Percentiles rank a stretch among this genome's conserved stretches.
These are phyloP conservation scores for Phengaris arion DNA, from an alignment of 2,888 invertebrate species.

Conservation along the genomic window DNA sequence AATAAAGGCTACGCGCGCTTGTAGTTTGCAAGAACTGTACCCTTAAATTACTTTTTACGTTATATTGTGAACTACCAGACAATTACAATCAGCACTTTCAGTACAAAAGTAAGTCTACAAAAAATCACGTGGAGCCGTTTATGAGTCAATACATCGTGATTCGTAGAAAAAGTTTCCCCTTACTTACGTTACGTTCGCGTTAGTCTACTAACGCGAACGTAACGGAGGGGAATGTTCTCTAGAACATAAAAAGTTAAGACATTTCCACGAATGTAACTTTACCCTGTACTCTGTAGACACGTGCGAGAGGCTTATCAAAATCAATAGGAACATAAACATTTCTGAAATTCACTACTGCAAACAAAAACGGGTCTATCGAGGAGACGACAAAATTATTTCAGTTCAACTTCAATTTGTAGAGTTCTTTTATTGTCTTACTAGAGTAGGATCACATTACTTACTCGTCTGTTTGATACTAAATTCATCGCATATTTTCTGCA, in stretches of 20 bases:
- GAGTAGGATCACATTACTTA: no score
- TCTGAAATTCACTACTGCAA: background rate
- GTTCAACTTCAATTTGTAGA: background rate
- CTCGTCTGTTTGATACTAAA: no score
- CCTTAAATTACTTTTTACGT: background rate
- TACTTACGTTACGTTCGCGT: background rate
- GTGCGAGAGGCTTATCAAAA: background rate
- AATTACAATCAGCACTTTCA: background rate
- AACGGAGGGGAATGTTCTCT: no score
- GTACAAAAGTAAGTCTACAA: background rate
- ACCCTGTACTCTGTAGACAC: background rate
- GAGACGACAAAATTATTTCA: background rate
- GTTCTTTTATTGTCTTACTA: no score
- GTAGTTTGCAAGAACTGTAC: no score
- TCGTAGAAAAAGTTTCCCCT: background rate
- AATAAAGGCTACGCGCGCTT: no score
- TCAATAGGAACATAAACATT: background rate
- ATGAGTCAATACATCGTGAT: background rate
- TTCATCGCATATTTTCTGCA: no score
- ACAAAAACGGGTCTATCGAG: background rate
- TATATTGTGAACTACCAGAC: background rate
- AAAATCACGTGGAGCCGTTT: background rate
- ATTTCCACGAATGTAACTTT: background rate
- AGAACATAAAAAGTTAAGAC: constrained; percentile 1
- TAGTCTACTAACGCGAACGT: no score